Evolutionary conservation across 2,113 vertebrate species (phyloP).

Genomic region (Cairina moschata): DNA sequence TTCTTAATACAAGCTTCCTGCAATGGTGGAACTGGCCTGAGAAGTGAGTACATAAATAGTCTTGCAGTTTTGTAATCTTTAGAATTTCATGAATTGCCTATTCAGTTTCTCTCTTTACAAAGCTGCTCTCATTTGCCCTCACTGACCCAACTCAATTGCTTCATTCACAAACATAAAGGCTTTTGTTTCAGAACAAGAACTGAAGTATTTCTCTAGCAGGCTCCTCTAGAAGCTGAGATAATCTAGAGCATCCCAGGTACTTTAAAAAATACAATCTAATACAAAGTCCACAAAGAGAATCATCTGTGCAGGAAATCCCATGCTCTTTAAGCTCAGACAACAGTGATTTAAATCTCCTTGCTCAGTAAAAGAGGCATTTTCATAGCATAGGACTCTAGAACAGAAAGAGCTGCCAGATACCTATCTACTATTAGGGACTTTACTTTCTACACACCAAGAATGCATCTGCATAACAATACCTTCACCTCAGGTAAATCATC

Average conservation of each 20-base stretch:
- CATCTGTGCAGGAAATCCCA: neutral
- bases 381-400: neutral
- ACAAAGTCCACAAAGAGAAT: neutral
- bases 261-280: neutral
- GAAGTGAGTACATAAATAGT: conserved; percentile 40
- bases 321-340: neutral
- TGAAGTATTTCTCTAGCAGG: conserved; percentile 28
- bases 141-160: conserved; percentile 46
- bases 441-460: neutral
- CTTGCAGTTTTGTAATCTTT: conserved; percentile 40
- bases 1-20: conserved; percentile 32
- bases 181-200: conserved; percentile 46
- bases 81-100: conserved; percentile 64
- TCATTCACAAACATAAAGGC: conserved; percentile 54
- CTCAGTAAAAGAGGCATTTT: neutral
- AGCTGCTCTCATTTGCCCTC: conserved; percentile 47
- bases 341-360: neutral
- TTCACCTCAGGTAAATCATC: neutral
- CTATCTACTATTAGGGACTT: neutral
- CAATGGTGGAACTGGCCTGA: neutral
- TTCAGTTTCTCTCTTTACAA: conserved; percentile 49
- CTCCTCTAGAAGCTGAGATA: conserved; percentile 43
- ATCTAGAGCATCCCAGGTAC: conserved; percentile 54
- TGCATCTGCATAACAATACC: neutral
- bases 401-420: neutral